These are phyloP conservation scores for Meriones unguiculatus DNA, from an alignment of 2,113 vertebrate genomes.

Conservation along the genomic window DNA sequence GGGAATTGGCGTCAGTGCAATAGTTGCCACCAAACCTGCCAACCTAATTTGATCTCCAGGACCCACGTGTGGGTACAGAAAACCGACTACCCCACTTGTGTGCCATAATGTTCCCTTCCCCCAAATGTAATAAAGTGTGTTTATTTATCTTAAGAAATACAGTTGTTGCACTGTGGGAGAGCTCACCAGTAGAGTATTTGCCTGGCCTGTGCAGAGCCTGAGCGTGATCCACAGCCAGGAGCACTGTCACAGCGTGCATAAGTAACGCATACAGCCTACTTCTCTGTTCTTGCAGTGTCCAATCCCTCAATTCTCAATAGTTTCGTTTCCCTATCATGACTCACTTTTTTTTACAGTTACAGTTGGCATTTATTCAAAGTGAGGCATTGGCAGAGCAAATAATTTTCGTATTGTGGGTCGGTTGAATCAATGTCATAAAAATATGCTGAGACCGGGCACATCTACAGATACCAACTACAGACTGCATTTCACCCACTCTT, in stretches of 20 bases:
- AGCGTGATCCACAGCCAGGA: background rate
- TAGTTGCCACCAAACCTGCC: background rate
- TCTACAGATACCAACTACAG: background rate
- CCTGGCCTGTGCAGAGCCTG: background rate
- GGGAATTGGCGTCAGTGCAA: background rate
- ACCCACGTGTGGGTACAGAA: background rate
- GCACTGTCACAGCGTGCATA: background rate
- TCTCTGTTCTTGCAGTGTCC: background rate
- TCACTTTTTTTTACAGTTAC: constrained; percentile 50
- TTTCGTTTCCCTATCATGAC: background rate
- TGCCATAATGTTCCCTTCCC: background rate
- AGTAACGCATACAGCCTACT: background rate
- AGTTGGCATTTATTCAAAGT: constrained; percentile 87
- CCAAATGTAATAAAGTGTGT: background rate
- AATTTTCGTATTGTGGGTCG: constrained; percentile 66
- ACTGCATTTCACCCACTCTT: constrained; percentile 93
- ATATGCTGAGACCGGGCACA: background rate
- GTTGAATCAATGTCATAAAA: constrained; percentile 76
- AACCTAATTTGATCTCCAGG: too few species aligned
- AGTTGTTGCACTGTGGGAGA: background rate
- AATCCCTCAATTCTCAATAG: background rate
- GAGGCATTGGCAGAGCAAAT: constrained; percentile 71
- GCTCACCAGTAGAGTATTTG: too few species aligned
- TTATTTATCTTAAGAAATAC: background rate
- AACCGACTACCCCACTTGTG: too few species aligned